Evolutionary conservation across 2,888 invertebrate species (phyloP).

Genomic region (Phragmatobia fuliginosa): DNA sequence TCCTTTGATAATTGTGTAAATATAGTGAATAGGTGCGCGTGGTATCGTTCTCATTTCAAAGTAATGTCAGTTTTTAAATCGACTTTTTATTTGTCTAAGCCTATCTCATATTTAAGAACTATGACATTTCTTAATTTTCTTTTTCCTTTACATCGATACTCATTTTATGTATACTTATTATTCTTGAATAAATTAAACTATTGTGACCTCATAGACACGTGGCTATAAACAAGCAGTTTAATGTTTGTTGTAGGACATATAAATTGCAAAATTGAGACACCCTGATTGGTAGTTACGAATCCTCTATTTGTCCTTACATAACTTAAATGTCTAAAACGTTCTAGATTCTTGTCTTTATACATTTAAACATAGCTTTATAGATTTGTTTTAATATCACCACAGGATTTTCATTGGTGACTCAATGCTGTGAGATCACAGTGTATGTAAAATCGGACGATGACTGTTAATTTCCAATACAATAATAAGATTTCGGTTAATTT

Average conservation of each 20-base stretch:
- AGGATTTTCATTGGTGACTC: conserved; percentile 17
- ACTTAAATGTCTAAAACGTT: neutral
- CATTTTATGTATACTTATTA: neutral
- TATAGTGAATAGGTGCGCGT: neutral
- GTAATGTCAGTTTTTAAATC: neutral
- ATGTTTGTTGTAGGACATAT: neutral
- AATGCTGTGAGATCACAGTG: conserved; percentile 17
- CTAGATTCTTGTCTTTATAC: neutral
- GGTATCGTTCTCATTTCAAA: conserved; percentile 2
- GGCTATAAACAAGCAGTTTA: conserved; percentile 8
- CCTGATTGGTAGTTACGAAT: neutral
- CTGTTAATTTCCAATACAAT: conserved; percentile 6
- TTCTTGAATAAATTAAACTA: conserved; percentile 14
- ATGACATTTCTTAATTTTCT: neutral
- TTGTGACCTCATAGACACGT: conserved; percentile 5
- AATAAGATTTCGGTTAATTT: neutral
- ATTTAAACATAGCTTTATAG: neutral
- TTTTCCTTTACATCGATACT: neutral
- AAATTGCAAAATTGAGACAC: conserved; percentile 7
- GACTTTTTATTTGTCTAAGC: conserved; percentile 7
- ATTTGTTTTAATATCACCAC: neutral
- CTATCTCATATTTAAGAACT: neutral
- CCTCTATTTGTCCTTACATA: neutral
- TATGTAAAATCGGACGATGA: conserved; percentile 20
- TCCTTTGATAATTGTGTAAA: conserved; percentile 20